A percentile compares a stretch with the other conserved stretches of the same genome.
phyloP scores from a whole-genome alignment of 2,888 invertebrate genomes.

The Ryuthela nishihirai region DNA sequence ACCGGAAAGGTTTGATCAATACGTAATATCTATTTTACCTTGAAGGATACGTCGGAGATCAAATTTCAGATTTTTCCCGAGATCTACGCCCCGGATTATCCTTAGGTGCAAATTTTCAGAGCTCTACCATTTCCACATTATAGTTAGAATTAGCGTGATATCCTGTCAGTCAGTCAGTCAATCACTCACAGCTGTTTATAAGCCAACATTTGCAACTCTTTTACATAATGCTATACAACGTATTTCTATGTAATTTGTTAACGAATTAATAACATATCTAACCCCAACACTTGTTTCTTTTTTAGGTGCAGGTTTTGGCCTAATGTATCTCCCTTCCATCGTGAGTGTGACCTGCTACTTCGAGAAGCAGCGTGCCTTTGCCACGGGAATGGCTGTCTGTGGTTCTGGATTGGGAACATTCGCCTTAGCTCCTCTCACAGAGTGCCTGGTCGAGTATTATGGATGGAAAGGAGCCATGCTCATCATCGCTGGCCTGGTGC shows the following conservation, averaged over 20 bases:
- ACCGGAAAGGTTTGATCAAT: too few species aligned
- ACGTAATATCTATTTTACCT: too few species aligned
- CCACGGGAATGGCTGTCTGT: constrained; percentile 93
- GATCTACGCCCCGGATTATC: too few species aligned
- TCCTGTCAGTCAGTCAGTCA: too few species aligned
- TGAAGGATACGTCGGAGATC: too few species aligned
- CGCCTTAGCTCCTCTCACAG: constrained; percentile 54
- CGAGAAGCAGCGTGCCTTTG: constrained; percentile 87
- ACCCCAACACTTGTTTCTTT: too few species aligned
- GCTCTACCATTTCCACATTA: too few species aligned
- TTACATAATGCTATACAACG: neutral
- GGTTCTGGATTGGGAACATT: constrained; percentile 96
- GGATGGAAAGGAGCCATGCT: constrained; percentile 89
- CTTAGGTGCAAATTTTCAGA: too few species aligned
- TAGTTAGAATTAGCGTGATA: too few species aligned
- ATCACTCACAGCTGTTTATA: too few species aligned
- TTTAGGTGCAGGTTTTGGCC: constrained; percentile 85
- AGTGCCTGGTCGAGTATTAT: constrained; percentile 62
- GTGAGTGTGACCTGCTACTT: constrained; percentile 97
- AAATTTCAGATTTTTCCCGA: too few species aligned
- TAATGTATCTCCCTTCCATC: constrained; percentile 96
- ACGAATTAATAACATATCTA: too few species aligned
- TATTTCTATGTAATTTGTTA: neutral
- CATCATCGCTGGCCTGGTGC: constrained; percentile 75
- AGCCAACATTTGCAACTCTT: neutral